Base-by-base conservation (phyloP, 2,888 invertebrate species). In the Apeira syringaria region DNA sequence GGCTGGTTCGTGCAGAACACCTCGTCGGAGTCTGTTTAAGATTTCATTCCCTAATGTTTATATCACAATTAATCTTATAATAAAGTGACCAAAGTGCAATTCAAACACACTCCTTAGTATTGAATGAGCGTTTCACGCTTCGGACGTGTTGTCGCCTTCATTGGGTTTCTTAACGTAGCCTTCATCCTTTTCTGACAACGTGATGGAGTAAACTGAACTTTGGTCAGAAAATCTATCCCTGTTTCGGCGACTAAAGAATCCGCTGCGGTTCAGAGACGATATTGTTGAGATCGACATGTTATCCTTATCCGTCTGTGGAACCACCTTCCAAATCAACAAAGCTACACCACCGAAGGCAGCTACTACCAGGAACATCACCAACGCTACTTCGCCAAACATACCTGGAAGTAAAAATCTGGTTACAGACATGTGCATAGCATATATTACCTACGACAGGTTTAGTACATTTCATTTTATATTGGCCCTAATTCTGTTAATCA, bases 311-410 rank as follows among this genome's bases (percentile, higher is more conserved):
- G 74, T 70, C 67, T 90, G 91, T 18, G 91, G 91, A 18, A 91
- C 90, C 63, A 92, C 79, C 66, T 91, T 92, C 80, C 92, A 86
- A 48, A 91, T 90, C 34, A 92, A 64, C 22, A 92, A 73, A 2
- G 91, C 90, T 25, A 92, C 74, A 5, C 91, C 91, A 12, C 91
- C 91, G 44, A 92, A 87, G 12, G 91, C 91, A 9, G 92, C 90
- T n/a, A 92, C 87, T 36, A 92, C 91, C 40, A 92, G 64, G 65
- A 92, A 91, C 67, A 92, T 90, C 18, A 92, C 91, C 25, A 92
- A 53, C 2, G 85, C 76, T 27, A 91, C 78, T 65, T 90, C 89
- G 9, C 89, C 87, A 45, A 81, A 80, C 61, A 80, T 79, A 64
- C 81, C 91, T 91, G 79, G 9, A 85, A 84, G n/a, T n/a, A n/a